Evolutionary conservation across 2,888 invertebrate genomes (phyloP), one percentile per base, ranked within the genome.

Genomic region (Amphipoea lucens): DNA sequence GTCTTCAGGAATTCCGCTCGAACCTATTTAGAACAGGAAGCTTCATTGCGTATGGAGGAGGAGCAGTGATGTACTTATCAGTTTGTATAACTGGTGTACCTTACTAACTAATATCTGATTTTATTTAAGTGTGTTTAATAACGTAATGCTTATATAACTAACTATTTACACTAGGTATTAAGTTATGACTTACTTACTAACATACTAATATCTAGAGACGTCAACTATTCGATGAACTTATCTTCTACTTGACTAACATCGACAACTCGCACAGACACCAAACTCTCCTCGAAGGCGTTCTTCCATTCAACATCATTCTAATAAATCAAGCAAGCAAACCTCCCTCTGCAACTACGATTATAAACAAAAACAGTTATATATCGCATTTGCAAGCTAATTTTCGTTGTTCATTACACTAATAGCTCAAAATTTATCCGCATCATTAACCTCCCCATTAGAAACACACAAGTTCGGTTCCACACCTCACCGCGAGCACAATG

Each of bases 361-460:
- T 45, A 51, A 62, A 20, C 42, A n/a, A 36, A 36, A 62, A 17
- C n/a, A 29, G 40, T 40, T n/a, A 42, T 40, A 11, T 23, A 42
- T 48, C 7, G 0, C 14, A 54, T 45, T 6, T 5, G 48, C 42
- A 20, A n/a, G 36, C 23, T 79, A 67, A 84, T 63, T 62, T 51
- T 23, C 73, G 14, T 29, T 48, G 23, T 75, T 76, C 36, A 74
- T 76, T 79, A 45, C 66, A 51, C 54, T 75, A 78, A 72, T 63
- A 81, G 51, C 66, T 70, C 74, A 73, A 77, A 57, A 81, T 74
- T 75, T 77, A 73, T 79, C 65, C 66, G 76, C 65, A 66, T 71
- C 79, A 86, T 84, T 81, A 71, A 76, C 6, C 42, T 51, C 17
- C 29, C 45, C 60, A 68, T 76, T 67, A 77, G 23, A 62, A 54